Base-by-base conservation (phyloP, 2,113 vertebrate genomes). In the Albula goreensis region DNA sequence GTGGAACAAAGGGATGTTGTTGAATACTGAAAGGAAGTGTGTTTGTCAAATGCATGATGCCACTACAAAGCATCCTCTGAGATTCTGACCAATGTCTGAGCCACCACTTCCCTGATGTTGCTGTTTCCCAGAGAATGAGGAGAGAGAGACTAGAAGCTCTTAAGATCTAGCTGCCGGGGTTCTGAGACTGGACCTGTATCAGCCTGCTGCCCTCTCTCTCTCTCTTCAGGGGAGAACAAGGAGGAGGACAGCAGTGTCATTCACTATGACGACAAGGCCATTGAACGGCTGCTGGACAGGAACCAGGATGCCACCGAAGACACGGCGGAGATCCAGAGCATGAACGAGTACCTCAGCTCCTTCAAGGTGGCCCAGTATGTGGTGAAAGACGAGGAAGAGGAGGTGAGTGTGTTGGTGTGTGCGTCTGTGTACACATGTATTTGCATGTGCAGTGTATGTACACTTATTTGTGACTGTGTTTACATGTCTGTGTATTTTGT, bases 321-420 rank as follows among this genome's bases (percentile, higher is more conserved):
- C 91, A 98, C 97, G 0, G 98, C 97, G 0, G 98, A 99, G 93
- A 92, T 99, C 70, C 98, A 99, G 94, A 99, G 97, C 94, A 99
- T 99, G 98, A 99, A 99, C 83, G 98, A 99, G 53, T 99, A 99
- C 94, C 95, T 99, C 90, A 99, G 98, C 91, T 99, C 98, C 31
- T 99, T 99, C 89, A 99, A 99, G 90, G 98, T 99, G 91, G 98
- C 98, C 48, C 98, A 99, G 89, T 99, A 99, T 83, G 98, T 99
- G 87, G 98, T 99, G 22, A 97, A 98, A 88, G 98, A 99, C 83
- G 98, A 99, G 89, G 98, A 99, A 0, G 98, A 99, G 91, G 98
- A 96, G 95, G 98, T 99, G 91, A 92, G 95, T 94, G 86, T 50
- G 8, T 19, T 41, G 63, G 31, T 22, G 12, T n/a, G 78, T 10